Percentiles rank a stretch among this genome's conserved stretches.
Evolutionary conservation across 2,888 invertebrate species (phyloP).

Genomic region (Torymus tubicola): DNA sequence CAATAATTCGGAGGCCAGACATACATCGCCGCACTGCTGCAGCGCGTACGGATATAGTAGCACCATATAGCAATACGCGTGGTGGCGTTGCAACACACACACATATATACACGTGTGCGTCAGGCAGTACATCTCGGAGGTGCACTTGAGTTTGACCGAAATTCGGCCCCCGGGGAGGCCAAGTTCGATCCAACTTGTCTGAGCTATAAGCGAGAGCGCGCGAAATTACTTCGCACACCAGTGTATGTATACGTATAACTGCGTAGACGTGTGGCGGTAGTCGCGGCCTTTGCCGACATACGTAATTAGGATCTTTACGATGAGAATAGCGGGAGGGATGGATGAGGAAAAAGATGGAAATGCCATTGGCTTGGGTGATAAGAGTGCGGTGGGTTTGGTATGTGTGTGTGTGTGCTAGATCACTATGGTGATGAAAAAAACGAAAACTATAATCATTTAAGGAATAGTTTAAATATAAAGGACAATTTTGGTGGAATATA

Average conservation of each 20-base stretch:
- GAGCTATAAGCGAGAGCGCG: not conserved
- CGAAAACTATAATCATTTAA: too few relatives aligned
- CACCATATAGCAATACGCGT: not conserved
- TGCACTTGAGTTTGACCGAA: conserved; percentile 62
- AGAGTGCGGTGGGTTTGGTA: not conserved
- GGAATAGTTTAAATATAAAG: too few relatives aligned
- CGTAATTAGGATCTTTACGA: conserved; percentile 38
- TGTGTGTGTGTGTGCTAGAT: too few relatives aligned
- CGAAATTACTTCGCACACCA: conserved; percentile 34
- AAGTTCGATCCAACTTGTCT: conserved; percentile 45
- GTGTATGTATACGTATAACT: not conserved
- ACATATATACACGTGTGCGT: not conserved
- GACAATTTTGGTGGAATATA: too few relatives aligned
- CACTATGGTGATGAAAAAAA: too few relatives aligned
- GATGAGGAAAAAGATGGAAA: not conserved
- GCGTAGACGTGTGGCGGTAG: not conserved
- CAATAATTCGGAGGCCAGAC: conserved; percentile 46
- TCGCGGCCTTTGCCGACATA: conserved; percentile 18
- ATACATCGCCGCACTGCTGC: conserved; percentile 4
- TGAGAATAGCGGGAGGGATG: not conserved
- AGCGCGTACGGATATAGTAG: conserved; percentile 23
- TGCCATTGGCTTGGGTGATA: conserved; percentile 2
- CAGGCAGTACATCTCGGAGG: conserved; percentile 57
- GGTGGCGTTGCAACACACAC: not conserved
- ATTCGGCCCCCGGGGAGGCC: conserved; percentile 57